Percentiles rank a stretch among this genome's conserved stretches.
Evolutionary conservation across 1,140 invertebrate genomes (phyloP).

Genomic region (Neotoxoptera formosana): DNA sequence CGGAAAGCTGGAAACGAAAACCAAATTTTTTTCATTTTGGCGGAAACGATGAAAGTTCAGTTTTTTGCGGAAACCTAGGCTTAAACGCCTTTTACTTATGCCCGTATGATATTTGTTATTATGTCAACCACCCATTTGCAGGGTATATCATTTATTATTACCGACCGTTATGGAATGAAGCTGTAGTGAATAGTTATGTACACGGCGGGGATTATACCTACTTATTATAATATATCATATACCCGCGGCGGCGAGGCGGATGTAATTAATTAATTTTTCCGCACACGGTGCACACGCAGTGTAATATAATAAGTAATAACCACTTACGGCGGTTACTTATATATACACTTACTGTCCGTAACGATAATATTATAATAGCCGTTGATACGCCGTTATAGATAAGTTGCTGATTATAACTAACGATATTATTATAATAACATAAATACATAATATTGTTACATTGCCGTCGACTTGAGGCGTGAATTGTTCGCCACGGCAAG

Average conservation of each 20-base stretch:
- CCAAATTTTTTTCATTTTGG: too few species aligned
- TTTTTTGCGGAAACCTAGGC: too few species aligned
- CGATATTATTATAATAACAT: not conserved
- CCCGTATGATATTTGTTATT: too few species aligned
- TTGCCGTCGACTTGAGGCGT: not conserved
- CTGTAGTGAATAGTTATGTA: too few species aligned
- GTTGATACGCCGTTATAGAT: not conserved
- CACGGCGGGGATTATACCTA: not conserved
- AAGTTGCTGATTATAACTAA: not conserved
- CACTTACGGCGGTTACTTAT: too few species aligned
- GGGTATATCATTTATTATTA: too few species aligned
- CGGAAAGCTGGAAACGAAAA: too few species aligned
- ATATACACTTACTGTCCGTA: too few species aligned
- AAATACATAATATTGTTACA: not conserved
- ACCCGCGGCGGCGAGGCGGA: not conserved
- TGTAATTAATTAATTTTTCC: slow-evolving; percentile 8
- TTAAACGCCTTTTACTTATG: too few species aligned
- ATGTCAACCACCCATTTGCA: too few species aligned
- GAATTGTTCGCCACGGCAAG: not conserved
- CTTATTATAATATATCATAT: not conserved
- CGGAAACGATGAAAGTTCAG: too few species aligned
- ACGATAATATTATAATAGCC: too few species aligned
- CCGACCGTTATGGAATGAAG: not conserved
- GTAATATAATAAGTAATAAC: not conserved
- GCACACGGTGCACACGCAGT: not conserved